phyloP scores from a whole-genome alignment of 2,888 invertebrate species.

The Galerucella nymphaeae region DNA sequence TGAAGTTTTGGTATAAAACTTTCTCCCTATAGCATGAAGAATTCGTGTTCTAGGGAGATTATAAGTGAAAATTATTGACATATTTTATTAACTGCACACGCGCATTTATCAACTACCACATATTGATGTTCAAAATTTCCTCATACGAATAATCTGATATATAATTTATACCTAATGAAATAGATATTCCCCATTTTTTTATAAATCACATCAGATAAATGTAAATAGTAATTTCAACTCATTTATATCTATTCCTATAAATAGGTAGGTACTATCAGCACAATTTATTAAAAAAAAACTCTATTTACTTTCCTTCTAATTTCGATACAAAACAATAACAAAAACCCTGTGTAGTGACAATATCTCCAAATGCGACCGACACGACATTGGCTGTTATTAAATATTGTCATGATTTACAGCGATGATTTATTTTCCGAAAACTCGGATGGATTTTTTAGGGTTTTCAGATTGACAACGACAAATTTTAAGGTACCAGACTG shows the following conservation, averaged over 20 bases:
- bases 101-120: too few relatives aligned
- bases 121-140: too few relatives aligned
- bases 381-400: conserved; percentile 28
- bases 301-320: conserved; percentile 19
- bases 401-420: conserved; percentile 26
- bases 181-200: background rate
- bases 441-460: conserved; percentile 19
- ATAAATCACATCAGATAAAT: background rate
- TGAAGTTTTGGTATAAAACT: too few relatives aligned
- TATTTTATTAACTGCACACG: too few relatives aligned
- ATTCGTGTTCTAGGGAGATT: too few relatives aligned
- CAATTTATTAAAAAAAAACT: conserved; percentile 1
- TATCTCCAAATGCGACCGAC: conserved; percentile 22
- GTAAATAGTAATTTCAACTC: background rate
- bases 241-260: background rate
- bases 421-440: conserved; percentile 22
- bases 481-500: conserved; percentile 33
- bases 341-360: conserved; percentile 22
- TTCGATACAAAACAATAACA: conserved; percentile 24
- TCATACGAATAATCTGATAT: too few relatives aligned
- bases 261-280: background rate
- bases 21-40: too few relatives aligned
- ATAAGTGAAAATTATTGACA: too few relatives aligned
- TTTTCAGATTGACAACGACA: conserved; percentile 9
- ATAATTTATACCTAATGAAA: too few relatives aligned